These are phyloP conservation scores for Ciona savignyi DNA, from an alignment of 23 tunicate genomes.

Conservation along the genomic window DNA sequence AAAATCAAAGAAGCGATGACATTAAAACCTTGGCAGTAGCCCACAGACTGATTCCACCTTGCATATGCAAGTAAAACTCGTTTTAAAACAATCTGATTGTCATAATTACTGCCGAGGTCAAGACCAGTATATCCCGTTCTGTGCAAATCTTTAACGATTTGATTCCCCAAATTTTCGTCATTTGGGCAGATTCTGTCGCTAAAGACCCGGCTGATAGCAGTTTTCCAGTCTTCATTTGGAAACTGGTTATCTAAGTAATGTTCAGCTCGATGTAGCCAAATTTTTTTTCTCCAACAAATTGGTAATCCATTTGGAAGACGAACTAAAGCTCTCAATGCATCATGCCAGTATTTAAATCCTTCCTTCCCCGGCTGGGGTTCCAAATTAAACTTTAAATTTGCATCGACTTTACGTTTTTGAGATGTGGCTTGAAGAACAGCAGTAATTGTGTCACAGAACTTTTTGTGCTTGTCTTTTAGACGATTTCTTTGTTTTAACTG, in stretches of 20 bases:
- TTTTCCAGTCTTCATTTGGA: constrained; percentile 7
- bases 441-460: constrained; percentile 77
- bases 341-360: constrained; percentile 75
- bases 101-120: constrained; percentile 27
- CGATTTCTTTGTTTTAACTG: constrained; percentile 77
- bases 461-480: constrained; percentile 65
- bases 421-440: constrained; percentile 92
- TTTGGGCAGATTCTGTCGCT: constrained; percentile 65
- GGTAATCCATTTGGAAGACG: constrained; percentile 81
- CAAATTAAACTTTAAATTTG: constrained; percentile 61
- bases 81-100: constrained; percentile 68
- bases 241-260: constrained; percentile 43
- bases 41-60: constrained; percentile 82
- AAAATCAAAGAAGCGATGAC: constrained; percentile 81
- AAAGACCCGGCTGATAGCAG: constrained; percentile 41
- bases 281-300: constrained; percentile 74
- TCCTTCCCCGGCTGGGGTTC: constrained; percentile 57
- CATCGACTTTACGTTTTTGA: constrained; percentile 62
- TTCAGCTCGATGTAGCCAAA: constrained; percentile 77
- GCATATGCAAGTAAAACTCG: constrained; percentile 93
- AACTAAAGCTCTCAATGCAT: constrained; percentile 76
- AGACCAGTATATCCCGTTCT: constrained; percentile 83
- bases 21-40: constrained; percentile 98
- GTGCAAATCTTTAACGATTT: constrained; percentile 95
- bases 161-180: constrained; percentile 93